phyloP scores from a whole-genome alignment of 2,797 vertebrate genomes.

The Pantherophis alleghaniensis region DNA sequence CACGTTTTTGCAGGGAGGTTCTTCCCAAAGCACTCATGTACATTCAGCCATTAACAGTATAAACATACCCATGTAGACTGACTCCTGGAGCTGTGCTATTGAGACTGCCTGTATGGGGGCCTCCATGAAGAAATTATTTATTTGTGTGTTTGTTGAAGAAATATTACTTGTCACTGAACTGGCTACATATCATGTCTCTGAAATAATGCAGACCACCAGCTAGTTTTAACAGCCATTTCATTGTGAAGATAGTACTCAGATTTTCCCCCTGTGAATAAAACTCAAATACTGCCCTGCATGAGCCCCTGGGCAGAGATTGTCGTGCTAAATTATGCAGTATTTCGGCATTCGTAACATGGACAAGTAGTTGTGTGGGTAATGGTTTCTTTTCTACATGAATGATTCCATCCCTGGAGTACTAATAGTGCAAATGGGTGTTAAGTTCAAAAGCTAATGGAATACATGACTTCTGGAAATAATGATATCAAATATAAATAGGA shows the following conservation, averaged over 20 bases:
- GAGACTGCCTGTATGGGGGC: neutral
- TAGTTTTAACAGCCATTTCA: neutral
- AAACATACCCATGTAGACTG: neutral
- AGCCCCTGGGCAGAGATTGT: neutral
- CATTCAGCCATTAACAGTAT: neutral
- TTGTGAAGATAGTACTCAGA: neutral
- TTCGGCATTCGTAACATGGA: slow-evolving; percentile 12
- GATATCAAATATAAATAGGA: neutral
- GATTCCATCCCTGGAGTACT: neutral
- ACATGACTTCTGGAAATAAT: neutral
- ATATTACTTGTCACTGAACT: neutral
- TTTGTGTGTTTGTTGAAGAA: neutral
- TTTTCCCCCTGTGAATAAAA: neutral
- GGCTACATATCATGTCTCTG: neutral
- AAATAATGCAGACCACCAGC: neutral
- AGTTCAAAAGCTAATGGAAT: slow-evolving; percentile 15
- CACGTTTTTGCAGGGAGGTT: neutral
- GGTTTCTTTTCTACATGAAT: neutral
- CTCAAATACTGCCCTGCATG: slow-evolving; percentile 1
- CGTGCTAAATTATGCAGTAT: neutral
- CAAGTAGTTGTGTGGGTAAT: neutral
- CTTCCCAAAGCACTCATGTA: neutral
- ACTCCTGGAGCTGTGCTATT: neutral
- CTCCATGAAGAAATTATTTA: neutral
- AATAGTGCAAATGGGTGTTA: neutral